Conservation (phyloP, 2,888 invertebrate species). For the Plemyria rubiginata region DNA sequence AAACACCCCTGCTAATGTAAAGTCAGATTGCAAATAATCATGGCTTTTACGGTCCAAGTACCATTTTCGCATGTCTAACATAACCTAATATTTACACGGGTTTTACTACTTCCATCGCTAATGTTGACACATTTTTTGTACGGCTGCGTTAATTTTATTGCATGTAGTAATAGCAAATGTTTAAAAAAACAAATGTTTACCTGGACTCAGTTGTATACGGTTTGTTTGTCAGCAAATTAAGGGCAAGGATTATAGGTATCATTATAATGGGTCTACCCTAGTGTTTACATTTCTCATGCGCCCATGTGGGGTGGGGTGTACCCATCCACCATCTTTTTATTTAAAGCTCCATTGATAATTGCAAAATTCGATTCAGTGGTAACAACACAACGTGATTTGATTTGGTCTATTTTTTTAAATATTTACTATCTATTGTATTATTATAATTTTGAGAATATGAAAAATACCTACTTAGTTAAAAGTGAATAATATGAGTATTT, state of each 20-base stretch:
- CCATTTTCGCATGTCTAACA: background rate
- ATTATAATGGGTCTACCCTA: conserved; percentile 55
- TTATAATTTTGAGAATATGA: background rate
- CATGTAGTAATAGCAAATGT: background rate
- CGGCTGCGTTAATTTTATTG: background rate
- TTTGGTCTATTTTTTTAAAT: conserved; percentile 56
- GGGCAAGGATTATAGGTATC: conserved; percentile 60
- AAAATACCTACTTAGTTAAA: too few species aligned
- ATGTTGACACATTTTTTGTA: conserved; percentile 1
- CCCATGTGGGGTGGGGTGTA: conserved; percentile 54
- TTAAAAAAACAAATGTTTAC: conserved; percentile 27
- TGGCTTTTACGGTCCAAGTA: background rate
- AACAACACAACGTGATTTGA: conserved; percentile 50
- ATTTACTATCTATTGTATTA: background rate
- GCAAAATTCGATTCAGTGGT: conserved; percentile 69
- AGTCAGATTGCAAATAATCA: background rate
- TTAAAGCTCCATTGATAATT: conserved; percentile 76
- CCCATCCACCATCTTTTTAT: conserved; percentile 62
- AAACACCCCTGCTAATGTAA: too few species aligned
- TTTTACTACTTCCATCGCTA: background rate
- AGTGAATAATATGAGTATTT: too few species aligned
- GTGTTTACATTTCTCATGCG: conserved; percentile 82
- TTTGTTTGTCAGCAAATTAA: conserved; percentile 72
- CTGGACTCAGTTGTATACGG: conserved; percentile 30
- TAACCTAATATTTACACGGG: background rate